phyloP scores from a whole-genome alignment of 1,140 invertebrate species.

The Parasteatoda tepidariorum region DNA sequence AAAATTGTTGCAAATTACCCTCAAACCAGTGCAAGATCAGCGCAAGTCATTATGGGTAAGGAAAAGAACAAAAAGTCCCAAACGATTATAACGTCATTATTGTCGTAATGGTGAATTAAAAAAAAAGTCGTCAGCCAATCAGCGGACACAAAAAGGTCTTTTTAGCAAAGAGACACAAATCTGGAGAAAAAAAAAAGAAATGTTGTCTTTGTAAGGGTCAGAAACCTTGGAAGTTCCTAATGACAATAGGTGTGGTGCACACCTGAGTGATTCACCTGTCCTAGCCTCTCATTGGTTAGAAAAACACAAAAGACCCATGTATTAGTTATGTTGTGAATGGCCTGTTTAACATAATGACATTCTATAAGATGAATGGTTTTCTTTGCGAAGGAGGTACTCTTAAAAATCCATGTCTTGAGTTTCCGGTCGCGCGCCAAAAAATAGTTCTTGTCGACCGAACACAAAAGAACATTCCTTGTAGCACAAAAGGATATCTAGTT shows the following conservation, averaged over 20 bases:
- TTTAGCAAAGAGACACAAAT: constrained; percentile 30
- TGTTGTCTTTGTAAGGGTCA: constrained; percentile 30
- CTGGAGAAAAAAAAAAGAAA: constrained; percentile 10
- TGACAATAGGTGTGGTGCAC: constrained; percentile 31
- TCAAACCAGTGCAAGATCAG: too few relatives aligned
- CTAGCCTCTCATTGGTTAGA: neutral
- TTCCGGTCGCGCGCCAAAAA: constrained; percentile 10
- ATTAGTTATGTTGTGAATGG: constrained; percentile 36
- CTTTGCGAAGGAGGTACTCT: neutral
- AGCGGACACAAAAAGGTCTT: neutral
- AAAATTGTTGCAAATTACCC: too few relatives aligned
- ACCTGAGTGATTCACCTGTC: constrained; percentile 19
- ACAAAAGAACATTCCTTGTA: neutral
- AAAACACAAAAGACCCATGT: neutral
- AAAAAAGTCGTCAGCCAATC: neutral
- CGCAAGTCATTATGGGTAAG: too few relatives aligned
- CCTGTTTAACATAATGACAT: constrained; percentile 31
- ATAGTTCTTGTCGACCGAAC: neutral
- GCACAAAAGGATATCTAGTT: too few relatives aligned
- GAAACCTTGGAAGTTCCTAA: constrained; percentile 26
- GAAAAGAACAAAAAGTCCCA: too few relatives aligned
- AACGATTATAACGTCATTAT: constrained; percentile 18
- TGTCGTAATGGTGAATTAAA: neutral
- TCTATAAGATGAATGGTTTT: constrained; percentile 19
- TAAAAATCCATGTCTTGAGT: neutral